These are phyloP conservation scores for Oceanites oceanicus DNA, from an alignment of 2,113 vertebrate genomes.

Conservation along the genomic window DNA sequence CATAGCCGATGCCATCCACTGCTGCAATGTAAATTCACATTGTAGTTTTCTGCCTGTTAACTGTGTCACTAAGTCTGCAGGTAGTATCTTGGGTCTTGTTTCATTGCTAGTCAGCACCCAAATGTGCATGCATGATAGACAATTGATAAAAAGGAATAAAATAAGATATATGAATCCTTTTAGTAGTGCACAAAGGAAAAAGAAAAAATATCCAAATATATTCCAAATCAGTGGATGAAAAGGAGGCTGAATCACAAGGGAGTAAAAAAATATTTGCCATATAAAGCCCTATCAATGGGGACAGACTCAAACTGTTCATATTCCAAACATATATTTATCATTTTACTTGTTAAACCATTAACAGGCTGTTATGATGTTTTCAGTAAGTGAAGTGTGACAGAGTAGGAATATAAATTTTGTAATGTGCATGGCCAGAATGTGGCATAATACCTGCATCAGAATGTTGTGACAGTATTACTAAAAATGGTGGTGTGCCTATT, in stretches of 20 bases:
- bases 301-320: neutral
- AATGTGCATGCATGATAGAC: neutral
- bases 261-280: neutral
- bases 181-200: neutral
- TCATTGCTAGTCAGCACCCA: neutral
- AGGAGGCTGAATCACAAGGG: neutral
- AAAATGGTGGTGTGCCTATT: neutral
- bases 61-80: neutral
- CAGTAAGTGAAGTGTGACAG: neutral
- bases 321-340: neutral
- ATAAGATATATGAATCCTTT: neutral
- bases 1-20: neutral
- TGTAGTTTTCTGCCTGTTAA: neutral
- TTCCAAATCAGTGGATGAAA: neutral
- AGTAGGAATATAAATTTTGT: neutral
- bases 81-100: neutral
- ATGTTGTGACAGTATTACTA: neutral
- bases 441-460: neutral
- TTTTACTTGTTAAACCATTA: neutral
- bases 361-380: neutral
- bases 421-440: neutral
- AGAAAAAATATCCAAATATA: neutral
- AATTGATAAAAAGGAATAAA: neutral
- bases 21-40: neutral
- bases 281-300: neutral